Evolutionary conservation across 2,113 vertebrate genomes (phyloP).

Genomic region (Microtus richardsoni): DNA sequence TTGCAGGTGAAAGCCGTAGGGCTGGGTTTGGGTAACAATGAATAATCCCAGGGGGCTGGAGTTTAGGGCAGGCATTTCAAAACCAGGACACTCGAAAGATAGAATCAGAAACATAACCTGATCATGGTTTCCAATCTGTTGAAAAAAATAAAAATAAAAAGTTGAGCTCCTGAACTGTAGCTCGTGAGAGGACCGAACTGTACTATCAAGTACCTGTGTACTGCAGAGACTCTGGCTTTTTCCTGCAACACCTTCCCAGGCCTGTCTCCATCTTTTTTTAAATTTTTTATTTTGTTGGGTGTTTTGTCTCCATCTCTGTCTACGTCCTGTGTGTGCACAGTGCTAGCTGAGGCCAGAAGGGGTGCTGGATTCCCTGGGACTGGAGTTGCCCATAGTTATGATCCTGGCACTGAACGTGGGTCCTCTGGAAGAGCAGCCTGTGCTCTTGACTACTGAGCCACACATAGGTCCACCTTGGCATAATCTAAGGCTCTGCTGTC

Average conservation of each 20-base stretch:
- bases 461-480: not conserved
- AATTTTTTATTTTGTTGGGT: not conserved
- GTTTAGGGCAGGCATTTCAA: not conserved
- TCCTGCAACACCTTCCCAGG: not conserved
- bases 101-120: not conserved
- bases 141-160: not conserved
- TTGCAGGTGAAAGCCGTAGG: not conserved
- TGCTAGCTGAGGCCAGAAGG: not conserved
- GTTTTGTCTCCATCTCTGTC: not conserved
- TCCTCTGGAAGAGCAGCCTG: not conserved
- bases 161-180: not conserved
- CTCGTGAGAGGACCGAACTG: not conserved
- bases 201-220: too few species aligned
- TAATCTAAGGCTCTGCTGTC: not conserved
- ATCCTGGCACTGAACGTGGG: not conserved
- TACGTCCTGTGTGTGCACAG: too few species aligned
- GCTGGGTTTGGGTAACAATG: not conserved
- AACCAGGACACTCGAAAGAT: not conserved
- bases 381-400: not conserved
- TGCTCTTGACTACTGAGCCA: not conserved
- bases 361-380: not conserved
- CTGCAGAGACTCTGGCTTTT: not conserved
- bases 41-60: not conserved
- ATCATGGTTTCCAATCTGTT: slow-evolving; percentile 8
- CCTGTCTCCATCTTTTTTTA: not conserved